A percentile compares a stretch with the other conserved stretches of the same genome.
Evolutionary conservation across 2,113 vertebrate species (phyloP).

Genomic region (Microtus montanus): DNA sequence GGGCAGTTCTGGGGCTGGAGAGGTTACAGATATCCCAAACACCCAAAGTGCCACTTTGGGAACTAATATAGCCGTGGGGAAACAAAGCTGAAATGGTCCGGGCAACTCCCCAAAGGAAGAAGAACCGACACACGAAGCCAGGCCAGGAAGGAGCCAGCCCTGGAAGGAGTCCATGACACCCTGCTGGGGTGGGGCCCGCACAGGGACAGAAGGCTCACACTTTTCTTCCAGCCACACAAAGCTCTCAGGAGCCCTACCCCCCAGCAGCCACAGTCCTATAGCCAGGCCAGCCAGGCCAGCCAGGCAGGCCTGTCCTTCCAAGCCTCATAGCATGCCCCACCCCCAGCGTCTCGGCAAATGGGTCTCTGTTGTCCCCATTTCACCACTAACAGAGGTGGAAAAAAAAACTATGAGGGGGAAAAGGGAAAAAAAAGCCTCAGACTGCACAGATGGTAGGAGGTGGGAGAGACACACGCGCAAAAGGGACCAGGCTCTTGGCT

Average conservation of each 20-base stretch:
- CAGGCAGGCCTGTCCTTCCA: constrained; percentile 20
- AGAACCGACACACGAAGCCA: background rate
- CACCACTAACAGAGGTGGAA: background rate
- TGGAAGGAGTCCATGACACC: background rate
- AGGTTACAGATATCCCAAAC: constrained; percentile 57
- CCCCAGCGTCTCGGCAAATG: background rate
- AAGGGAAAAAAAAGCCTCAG: background rate
- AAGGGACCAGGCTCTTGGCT: background rate
- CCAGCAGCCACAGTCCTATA: background rate
- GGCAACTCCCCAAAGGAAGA: constrained; percentile 15
- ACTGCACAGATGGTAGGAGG: background rate
- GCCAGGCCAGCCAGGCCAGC: background rate
- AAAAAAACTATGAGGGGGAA: background rate
- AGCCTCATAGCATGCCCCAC: background rate
- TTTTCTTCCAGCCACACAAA: constrained; percentile 32
- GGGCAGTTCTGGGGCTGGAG: constrained; percentile 37
- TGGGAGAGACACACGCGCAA: background rate
- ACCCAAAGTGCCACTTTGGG: constrained; percentile 52
- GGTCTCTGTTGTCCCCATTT: constrained; percentile 22
- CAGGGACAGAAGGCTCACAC: background rate
- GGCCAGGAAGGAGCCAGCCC: background rate
- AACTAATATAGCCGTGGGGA: constrained; percentile 45
- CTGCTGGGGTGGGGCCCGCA: background rate
- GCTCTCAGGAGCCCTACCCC: background rate
- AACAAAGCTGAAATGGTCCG: constrained; percentile 34